Evolutionary conservation across 2,888 invertebrate species (phyloP).

Genomic region (Phymatocera aterrima): DNA sequence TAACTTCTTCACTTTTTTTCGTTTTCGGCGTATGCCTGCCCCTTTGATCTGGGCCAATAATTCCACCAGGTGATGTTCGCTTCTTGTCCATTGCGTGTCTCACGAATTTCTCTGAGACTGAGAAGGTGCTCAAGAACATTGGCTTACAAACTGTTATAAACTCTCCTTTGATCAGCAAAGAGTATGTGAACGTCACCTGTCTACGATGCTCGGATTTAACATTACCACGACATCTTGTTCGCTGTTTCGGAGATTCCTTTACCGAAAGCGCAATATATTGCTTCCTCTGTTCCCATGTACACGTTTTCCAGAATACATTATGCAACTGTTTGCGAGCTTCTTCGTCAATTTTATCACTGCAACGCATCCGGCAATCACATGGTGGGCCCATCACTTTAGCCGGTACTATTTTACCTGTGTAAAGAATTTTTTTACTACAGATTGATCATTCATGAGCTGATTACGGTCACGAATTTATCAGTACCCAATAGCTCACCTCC

Average conservation of each 20-base stretch:
- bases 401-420: constrained; percentile 59
- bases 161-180: constrained; percentile 57
- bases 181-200: constrained; percentile 63
- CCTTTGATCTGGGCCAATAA: constrained; percentile 62
- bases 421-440: not conserved
- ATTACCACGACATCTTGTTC: constrained; percentile 59
- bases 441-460: not conserved
- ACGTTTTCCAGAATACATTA: constrained; percentile 61
- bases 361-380: constrained; percentile 63
- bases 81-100: constrained; percentile 63
- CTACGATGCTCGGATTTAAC: constrained; percentile 57
- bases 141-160: constrained; percentile 63
- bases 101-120: constrained; percentile 64
- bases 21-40: constrained; percentile 63
- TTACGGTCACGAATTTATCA: not conserved
- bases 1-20: constrained; percentile 62
- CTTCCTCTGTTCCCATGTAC: constrained; percentile 62
- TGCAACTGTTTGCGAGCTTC: constrained; percentile 59
- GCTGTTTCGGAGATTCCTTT: constrained; percentile 63
- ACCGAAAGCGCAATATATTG: constrained; percentile 63
- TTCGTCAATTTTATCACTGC: constrained; percentile 60
- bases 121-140: constrained; percentile 65
- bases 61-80: constrained; percentile 58
- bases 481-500: constrained; percentile 55
- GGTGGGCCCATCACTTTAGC: constrained; percentile 64